Evolutionary conservation across 2,113 vertebrate species (phyloP), one percentile per base, ranked within the genome.

Genomic region (Taxidea taxus): DNA sequence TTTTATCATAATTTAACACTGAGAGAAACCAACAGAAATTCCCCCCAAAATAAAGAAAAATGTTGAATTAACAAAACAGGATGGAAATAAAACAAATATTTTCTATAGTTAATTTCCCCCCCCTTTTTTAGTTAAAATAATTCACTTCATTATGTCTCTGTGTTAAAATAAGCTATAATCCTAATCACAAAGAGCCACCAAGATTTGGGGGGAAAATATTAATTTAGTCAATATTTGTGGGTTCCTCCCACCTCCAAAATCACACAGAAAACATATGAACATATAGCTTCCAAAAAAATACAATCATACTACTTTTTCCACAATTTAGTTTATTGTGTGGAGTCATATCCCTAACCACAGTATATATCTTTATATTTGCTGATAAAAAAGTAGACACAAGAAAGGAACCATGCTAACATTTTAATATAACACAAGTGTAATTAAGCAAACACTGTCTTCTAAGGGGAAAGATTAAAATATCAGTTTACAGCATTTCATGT

Each of bases 381-480:
- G 84, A 95, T 86, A 64, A 97, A 97, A 96, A 95, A 27, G 62
- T 86, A 25, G 42, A 58, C 47, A 70, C 47, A 54, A 60, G 77
- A 94, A 91, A 86, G 68, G 47, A 97, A 96, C 91, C 37, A 70
- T 49, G 64, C 72, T 91, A 77, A 72, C 68, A 90, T 91, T 95
- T 87, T 81, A 77, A 64, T 80, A 60, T 15, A 93, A 60, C 16
- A 7, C 49, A 89, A 81, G 18, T 39, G 8, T 78, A 94, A 96
- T 82, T 93, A 95, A 81, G 51, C 66, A 97, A 95, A 91, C n/a
- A 47, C 44, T 80, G 15, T 90, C 72, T 88, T 84, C 64, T 90
- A 64, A 94, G 68, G 25, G 54, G 64, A 85, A 89, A 95, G 89
- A 80, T 84, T 42, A 94, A 97, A 97, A 85, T 60, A 49, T 49